Evolutionary conservation across 2,797 vertebrate species (phyloP), one percentile per base, ranked within the genome.

Genomic region (Neoniphon sammara): DNA sequence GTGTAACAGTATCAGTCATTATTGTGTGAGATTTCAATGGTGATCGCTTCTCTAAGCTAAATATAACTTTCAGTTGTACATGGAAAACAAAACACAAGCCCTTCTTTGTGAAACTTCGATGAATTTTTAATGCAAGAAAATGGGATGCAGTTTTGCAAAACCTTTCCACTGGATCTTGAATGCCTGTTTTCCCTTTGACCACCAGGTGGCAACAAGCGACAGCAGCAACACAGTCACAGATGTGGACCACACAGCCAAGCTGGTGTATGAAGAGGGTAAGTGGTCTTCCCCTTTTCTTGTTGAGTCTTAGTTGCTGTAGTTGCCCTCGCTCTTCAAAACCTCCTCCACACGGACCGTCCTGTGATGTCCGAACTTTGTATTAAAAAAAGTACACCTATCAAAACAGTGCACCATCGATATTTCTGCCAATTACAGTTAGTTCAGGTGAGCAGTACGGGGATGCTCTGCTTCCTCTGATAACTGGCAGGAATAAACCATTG

Each of bases 221-320:
- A 73, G 84, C 59, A 79, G 84, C 36, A 93, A 92, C 44, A 84
- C 81, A 20, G 83, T 83, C 23, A 65, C 83, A 0, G 93, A 93
- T 0, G 83, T 96, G 60, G 95, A 94, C 88, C 95, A 94, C 88
- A 95, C 95, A 69, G 97, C 98, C 46, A 98, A 97, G 73, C 87
- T 99, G 82, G 96, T 99, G n/a, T 99, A 98, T 88, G 97, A 99
- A 81, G 97, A 99, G 83, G 97, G 98, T 98, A 86, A 96, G 92
- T 84, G 9, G 10, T 55, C 5, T 72, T 42, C 1, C 2, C 57
- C 27, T 27, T 57, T 50, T 52, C 7, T 6, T 76, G 30, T 66
- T 69, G 49, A n/a, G 12, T 65, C n/a, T 15, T 6, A 2, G 9
- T 31, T 7, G 25, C 17, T 6, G 20, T 62, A 14, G 14, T 60